phyloP scores from a whole-genome alignment of 2,888 invertebrate genomes.

The Dermolepida albohirtum region DNA sequence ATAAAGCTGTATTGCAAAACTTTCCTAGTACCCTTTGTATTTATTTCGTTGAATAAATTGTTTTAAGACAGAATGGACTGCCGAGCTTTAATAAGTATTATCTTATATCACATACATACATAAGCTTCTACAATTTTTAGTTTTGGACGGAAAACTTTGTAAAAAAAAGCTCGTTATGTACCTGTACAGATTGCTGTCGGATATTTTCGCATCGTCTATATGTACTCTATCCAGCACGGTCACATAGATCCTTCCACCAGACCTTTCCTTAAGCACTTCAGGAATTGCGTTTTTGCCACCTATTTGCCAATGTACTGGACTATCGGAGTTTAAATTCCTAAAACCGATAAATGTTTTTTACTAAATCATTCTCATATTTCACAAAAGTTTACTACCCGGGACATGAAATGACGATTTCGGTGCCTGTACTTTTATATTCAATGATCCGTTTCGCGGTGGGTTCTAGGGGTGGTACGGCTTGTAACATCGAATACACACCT shows the following conservation, averaged over 20 bases:
- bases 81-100: too few relatives aligned
- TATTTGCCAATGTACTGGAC: constrained; percentile 70
- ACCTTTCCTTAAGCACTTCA: constrained; percentile 64
- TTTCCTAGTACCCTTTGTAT: too few relatives aligned
- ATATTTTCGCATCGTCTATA: constrained; percentile 66
- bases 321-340: constrained; percentile 69
- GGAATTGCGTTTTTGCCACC: constrained; percentile 67
- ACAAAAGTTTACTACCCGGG: constrained; percentile 65
- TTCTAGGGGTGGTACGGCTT: constrained; percentile 65
- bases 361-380: constrained; percentile 1
- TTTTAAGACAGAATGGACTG: too few relatives aligned
- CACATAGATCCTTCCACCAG: constrained; percentile 70
- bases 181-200: constrained; percentile 74
- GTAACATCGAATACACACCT: constrained; percentile 70
- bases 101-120: too few relatives aligned
- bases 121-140: too few relatives aligned
- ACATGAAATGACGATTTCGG: constrained; percentile 64
- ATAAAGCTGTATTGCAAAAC: too few relatives aligned
- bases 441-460: constrained; percentile 64
- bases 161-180: constrained; percentile 50
- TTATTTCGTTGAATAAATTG: too few relatives aligned
- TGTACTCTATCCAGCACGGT: constrained; percentile 71
- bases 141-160: too few relatives aligned
- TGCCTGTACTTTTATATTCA: constrained; percentile 62
- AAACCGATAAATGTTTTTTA: constrained; percentile 16